phyloP scores from a whole-genome alignment of 2,888 invertebrate genomes.

The Amblyjoppa proteus region DNA sequence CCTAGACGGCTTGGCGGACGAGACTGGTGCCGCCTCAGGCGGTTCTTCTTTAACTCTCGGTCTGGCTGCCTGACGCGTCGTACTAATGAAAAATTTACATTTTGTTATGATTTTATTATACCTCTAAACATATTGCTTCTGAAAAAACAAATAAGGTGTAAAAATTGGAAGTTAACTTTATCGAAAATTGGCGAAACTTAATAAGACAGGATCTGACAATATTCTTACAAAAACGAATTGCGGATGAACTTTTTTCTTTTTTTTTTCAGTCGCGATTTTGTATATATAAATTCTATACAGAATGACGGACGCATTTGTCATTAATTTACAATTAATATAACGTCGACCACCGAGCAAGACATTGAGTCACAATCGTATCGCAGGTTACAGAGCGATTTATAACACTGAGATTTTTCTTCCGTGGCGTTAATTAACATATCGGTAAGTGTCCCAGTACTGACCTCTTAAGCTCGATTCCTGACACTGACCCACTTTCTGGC shows the following conservation, averaged over 20 bases:
- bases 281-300: conserved; percentile 6
- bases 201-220: neutral
- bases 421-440: neutral
- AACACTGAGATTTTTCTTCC: neutral
- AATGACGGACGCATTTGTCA: conserved; percentile 8
- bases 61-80: conserved; percentile 85
- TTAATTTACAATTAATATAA: conserved; percentile 25
- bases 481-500: conserved; percentile 26
- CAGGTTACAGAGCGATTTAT: neutral
- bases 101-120: conserved; percentile 70
- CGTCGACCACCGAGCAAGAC: conserved; percentile 6
- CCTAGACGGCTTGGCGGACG: conserved; percentile 85
- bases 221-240: neutral
- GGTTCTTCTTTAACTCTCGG: conserved; percentile 85
- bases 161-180: neutral
- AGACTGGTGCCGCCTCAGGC: conserved; percentile 84
- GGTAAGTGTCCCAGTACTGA: conserved; percentile 24
- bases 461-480: conserved; percentile 28
- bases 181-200: neutral
- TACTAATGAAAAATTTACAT: conserved; percentile 84
- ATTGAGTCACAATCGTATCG: conserved; percentile 8
- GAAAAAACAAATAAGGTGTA: conserved; percentile 3
- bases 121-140: conserved; percentile 32
- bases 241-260: neutral
- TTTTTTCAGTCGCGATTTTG: conserved; percentile 3